These are phyloP conservation scores for Rhagonycha fulva DNA, from an alignment of 2,888 invertebrate genomes.

Conservation along the genomic window DNA sequence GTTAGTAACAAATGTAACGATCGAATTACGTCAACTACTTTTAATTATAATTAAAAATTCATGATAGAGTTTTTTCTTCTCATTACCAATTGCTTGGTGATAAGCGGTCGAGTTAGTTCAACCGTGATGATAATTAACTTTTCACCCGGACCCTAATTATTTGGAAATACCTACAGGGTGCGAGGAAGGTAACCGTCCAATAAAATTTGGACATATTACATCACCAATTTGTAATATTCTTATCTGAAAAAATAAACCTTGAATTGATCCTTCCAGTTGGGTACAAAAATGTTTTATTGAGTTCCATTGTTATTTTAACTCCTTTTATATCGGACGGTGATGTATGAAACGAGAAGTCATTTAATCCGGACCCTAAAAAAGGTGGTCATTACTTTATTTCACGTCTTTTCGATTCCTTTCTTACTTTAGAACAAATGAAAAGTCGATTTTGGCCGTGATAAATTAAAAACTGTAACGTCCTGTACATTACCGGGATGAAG, in stretches of 20 bases:
- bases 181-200: no score
- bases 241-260: not conserved
- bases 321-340: not conserved
- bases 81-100: not conserved
- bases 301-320: not conserved
- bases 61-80: not conserved
- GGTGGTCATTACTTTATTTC: not conserved
- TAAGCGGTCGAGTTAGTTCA: not conserved
- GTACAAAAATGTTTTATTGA: not conserved
- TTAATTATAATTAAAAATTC: not conserved
- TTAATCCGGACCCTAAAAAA: not conserved
- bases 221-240: not conserved
- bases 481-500: not conserved
- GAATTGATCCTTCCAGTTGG: not conserved
- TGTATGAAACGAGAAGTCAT: not conserved
- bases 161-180: not conserved
- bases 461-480: not conserved
- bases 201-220: no score
- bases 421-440: not conserved
- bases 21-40: not conserved
- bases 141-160: not conserved
- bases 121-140: not conserved
- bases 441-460: not conserved
- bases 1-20: not conserved
- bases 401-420: not conserved